Evolutionary conservation across 2,888 invertebrate genomes (phyloP), one percentile per base, ranked within the genome.

Genomic region (Chymomyza procnemis): DNA sequence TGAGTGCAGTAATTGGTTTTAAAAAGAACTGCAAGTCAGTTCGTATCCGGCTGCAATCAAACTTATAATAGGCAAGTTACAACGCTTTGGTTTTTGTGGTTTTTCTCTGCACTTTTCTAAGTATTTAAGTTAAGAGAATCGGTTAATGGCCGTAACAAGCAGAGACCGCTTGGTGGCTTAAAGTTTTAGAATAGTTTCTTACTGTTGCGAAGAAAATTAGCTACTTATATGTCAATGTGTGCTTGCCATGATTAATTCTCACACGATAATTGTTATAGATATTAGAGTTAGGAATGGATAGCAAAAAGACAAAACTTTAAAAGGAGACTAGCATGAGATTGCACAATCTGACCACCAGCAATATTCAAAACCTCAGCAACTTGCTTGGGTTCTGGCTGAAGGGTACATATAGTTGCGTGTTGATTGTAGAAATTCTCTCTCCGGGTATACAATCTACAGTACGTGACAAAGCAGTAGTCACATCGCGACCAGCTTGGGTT

Each of bases 391-490:
- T 98, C 97, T 3, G 94, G 93, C 89, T 98, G 97, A 1, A 98
- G 92, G 86, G 97, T 96, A 5, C 94, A n/a, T 94, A 77, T 96
- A 96, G 55, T 93, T 93, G 85, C 94, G 94, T 80, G 93, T 93
- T 0, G 95, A 94, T 0, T 93, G 93, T 4, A 97, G 97, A 90
- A 96, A 96, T 87, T 95, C 94, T 48, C 94, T 94, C 90, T 0
- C 98, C 97, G 0, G 99, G 98, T 54, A 99, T 93, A 73, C 97
- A 96, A 76, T 95, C 95, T 62, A 98, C 94, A 0, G 93, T 93
- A 50, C 92, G 92, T 6, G 93, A 93, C 8, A 94, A 84, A 2
- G 95, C 93, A 90, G 93, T 89, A 0, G 92, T 90, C 0, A 97
- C 95, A 73, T 95, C 94, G 81, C 95, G 95, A 2, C 95, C 95